Percentiles rank a stretch among this genome's conserved stretches.
Conservation (phyloP, 1,140 invertebrate genomes). For the Drosophila ohnishii region DNA sequence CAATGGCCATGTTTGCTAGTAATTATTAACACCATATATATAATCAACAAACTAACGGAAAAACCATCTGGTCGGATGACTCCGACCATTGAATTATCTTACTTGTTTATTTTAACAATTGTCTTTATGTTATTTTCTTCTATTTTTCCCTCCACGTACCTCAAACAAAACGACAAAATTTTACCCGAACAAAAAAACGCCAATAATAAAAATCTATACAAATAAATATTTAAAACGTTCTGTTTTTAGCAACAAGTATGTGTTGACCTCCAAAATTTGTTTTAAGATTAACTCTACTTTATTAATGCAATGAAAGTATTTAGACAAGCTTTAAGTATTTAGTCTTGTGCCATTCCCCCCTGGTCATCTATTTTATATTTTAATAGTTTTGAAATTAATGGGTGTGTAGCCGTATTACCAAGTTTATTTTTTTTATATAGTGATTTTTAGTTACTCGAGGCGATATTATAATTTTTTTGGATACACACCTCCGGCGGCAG, state of each 20-base stretch:
- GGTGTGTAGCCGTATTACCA: background rate
- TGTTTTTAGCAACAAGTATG: conserved; percentile 18
- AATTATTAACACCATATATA: background rate
- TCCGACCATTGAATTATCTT: conserved; percentile 8
- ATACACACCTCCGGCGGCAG: background rate
- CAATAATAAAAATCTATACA: conserved; percentile 11
- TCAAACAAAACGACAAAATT: conserved; percentile 14
- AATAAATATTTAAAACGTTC: conserved; percentile 12
- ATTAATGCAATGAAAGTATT: conserved; percentile 17
- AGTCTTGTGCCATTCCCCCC: conserved; percentile 3
- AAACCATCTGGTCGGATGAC: background rate
- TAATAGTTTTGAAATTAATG: background rate
- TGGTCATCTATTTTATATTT: conserved; percentile 7
- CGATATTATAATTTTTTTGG: background rate
- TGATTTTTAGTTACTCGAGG: background rate
- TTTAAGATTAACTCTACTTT: conserved; percentile 4
- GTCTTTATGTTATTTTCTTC: conserved; percentile 19
- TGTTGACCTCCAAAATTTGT: conserved; percentile 12
- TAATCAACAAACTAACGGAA: conserved; percentile 1
- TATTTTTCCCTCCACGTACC: conserved; percentile 17
- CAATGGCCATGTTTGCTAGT: conserved; percentile 6
- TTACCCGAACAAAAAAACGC: conserved; percentile 5
- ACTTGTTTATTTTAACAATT: conserved; percentile 17
- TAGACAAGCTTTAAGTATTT: conserved; percentile 18
- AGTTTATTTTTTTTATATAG: background rate